Percentiles rank a stretch among this genome's conserved stretches.
Conservation (phyloP, 2,888 invertebrate species). For the Lasioglossum morio region DNA sequence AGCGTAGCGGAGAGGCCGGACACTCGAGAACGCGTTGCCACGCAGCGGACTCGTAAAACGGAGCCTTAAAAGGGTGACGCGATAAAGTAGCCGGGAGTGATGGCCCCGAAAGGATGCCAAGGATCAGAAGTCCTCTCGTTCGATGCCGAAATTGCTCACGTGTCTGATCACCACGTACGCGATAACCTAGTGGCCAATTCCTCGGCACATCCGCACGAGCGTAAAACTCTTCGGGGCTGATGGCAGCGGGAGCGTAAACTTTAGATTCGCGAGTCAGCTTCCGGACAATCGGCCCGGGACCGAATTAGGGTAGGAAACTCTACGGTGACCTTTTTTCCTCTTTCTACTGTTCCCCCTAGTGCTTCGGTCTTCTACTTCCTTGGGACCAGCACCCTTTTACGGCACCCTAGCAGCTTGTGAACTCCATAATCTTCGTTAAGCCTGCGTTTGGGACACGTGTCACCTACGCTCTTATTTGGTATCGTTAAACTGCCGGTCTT, state of each 20-base stretch:
- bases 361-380: neutral
- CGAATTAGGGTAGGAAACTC: neutral
- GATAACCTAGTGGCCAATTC: slow-evolving; percentile 4
- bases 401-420: neutral
- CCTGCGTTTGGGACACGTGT: neutral
- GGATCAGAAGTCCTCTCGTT: slow-evolving; percentile 22
- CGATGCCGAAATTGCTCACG: slow-evolving; percentile 27
- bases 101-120: neutral
- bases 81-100: slow-evolving; percentile 20
- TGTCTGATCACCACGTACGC: slow-evolving; percentile 25
- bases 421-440: neutral
- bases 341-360: no score
- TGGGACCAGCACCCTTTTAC: neutral
- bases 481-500: neutral
- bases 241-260: neutral
- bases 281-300: neutral
- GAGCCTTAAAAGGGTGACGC: slow-evolving; percentile 33
- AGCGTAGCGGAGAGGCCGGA: neutral
- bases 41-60: slow-evolving; percentile 37
- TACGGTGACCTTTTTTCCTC: neutral
- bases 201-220: neutral
- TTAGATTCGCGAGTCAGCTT: slow-evolving; percentile 3
- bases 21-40: neutral
- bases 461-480: neutral
- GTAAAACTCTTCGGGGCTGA: neutral